Evolutionary conservation across 2,888 invertebrate genomes (phyloP), one percentile per base, ranked within the genome.

Genomic region (Nebria brevicollis): DNA sequence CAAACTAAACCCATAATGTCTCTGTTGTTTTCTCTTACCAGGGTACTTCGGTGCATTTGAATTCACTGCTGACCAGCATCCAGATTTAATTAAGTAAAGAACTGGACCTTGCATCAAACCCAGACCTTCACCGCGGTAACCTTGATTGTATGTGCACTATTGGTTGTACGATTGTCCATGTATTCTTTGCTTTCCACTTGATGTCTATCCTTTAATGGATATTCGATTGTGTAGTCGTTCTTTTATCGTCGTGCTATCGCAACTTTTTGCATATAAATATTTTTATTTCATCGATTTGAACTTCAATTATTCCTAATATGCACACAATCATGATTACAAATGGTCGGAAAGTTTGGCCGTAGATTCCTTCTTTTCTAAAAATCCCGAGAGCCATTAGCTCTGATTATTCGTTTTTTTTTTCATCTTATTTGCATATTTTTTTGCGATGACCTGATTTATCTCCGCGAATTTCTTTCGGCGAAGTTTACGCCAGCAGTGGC

Each of bases 351-450:
- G 64, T 80, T 79, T 75, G 68, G 68, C 66, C 34, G 80, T 70
- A 80, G 65, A 70, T 65, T 80, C 75, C 75, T 65, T 75, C 80
- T 80, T 80, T 34, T 80, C 75, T 75, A 42, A 13, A 70, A 80
- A 80, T 80, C 75, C 75, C 75, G 64, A 65, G 65, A 41, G 80
- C 75, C 80, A 80, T 80, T 80, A 80, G 75, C 80, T 80, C 75
- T 75, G 75, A 80, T 75, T 80, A 80, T 80, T 80, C 80, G 75
- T 34, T 74, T 42, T 20, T 20, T 79, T 80, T 80, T 80, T 75
- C 74, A 80, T 80, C 80, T 80, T 80, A 80, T 80, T 80, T 80
- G 80, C 80, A 80, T 80, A 80, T 80, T 80, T 80, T 20, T 80
- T 80, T 80, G 80, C 80, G 80, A 80, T 80, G 80, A 75, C 75